Conservation (phyloP, 2,888 invertebrate species). For the Pollenia amentaria region DNA sequence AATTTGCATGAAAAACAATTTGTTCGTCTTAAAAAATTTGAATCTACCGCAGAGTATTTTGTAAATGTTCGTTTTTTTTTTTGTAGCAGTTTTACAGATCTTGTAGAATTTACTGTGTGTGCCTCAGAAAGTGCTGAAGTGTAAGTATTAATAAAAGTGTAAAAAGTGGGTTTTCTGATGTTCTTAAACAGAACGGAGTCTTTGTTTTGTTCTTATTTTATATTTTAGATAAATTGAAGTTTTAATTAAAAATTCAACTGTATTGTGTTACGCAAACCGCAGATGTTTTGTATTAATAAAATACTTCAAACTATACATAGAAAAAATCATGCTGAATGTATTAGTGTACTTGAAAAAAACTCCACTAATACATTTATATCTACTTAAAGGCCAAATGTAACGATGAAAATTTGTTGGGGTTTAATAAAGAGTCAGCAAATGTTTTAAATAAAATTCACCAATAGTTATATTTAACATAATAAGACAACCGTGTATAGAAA, state of each 20-base stretch:
- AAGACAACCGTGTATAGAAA: slow-evolving; percentile 56
- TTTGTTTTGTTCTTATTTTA: slow-evolving; percentile 32
- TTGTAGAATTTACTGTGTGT: not conserved
- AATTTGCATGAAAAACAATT: slow-evolving; percentile 24
- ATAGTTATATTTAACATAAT: slow-evolving; percentile 51
- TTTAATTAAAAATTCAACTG: slow-evolving; percentile 81
- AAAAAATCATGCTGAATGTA: not conserved
- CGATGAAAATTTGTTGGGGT: not conserved
- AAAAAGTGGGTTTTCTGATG: slow-evolving; percentile 39
- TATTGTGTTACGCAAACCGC: slow-evolving; percentile 68
- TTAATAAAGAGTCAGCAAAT: not conserved
- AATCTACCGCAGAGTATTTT: slow-evolving; percentile 45
- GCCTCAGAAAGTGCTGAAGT: slow-evolving; percentile 44
- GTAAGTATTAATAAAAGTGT: slow-evolving; percentile 57
- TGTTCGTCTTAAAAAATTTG: slow-evolving; percentile 23
- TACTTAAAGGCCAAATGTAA: not conserved
- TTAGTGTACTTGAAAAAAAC: not conserved
- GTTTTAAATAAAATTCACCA: slow-evolving; percentile 32
- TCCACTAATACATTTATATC: slow-evolving; percentile 19
- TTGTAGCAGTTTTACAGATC: not conserved
- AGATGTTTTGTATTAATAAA: slow-evolving; percentile 74
- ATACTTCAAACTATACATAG: slow-evolving; percentile 66
- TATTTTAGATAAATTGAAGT: slow-evolving; percentile 78
- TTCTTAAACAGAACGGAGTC: not conserved
- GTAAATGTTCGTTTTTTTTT: slow-evolving; percentile 15